Base-by-base conservation (phyloP, 2,113 vertebrate genomes). In the Noturus placidus region DNA sequence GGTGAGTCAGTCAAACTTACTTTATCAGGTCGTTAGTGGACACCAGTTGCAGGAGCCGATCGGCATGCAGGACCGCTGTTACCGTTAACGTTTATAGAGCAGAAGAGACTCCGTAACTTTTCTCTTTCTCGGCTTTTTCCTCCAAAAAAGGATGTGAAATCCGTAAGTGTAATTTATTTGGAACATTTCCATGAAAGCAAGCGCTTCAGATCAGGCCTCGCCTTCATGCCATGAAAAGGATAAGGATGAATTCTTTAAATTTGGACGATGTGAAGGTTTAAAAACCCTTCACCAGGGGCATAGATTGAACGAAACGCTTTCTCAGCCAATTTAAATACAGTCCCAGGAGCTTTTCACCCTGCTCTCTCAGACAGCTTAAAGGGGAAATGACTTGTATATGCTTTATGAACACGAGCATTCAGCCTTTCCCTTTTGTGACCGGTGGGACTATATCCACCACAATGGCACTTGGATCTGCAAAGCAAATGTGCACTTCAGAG, bases 401-500 rank as follows among this genome's bases (percentile, higher is more conserved):
- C 69, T 87, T 83, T 52, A 65, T 25, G 46, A 76, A 77, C 86
- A 86, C 5, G 14, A 69, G n/a, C 85, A 17, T 86, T 42, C 85
- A 87, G 78, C 63, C 33, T 70, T 77, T 30, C 61, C 63, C 14
- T 81, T 81, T 80, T 78, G 33, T 69, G 50, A 70, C 77, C 27
- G 42, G 4, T n/a, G 52, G 56, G 86, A 61, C 57, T 59, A 59
- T 22, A 56, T 38, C 33, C 86, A 70, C 30, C 27, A 72, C 61
- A 61, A 63, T 77, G 84, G 56, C 72, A 77, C 54, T 61, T 33
- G 50, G 42, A 80, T 86, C 50, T 81, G 61, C 59, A 86, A 86
- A 86, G 46, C 77, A 81, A 92, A 84, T 88, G 90, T 83, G 87
- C 86, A 91, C 87, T 91, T 52, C 3, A 85, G 87, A 89, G 89